Evolutionary conservation across 92 coral and sea anemone species (phyloP).

Genomic region (Epizoanthus illoricatus): DNA sequence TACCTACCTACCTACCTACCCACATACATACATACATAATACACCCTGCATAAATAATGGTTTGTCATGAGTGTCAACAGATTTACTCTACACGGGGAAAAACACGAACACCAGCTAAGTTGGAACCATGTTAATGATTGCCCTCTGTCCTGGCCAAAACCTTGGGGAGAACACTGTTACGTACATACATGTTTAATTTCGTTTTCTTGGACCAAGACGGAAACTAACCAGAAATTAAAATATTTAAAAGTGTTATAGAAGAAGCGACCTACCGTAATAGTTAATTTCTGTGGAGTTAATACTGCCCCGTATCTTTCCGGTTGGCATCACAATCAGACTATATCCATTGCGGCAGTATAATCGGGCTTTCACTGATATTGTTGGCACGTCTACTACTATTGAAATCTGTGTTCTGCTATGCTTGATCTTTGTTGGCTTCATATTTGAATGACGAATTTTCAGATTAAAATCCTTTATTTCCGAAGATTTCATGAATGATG

Average conservation of each 20-base stretch:
- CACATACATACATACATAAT: too few relatives aligned
- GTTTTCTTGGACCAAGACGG: too few relatives aligned
- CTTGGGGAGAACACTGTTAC: background rate
- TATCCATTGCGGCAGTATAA: conserved; percentile 19
- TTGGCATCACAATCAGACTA: conserved; percentile 31
- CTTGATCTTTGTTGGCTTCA: conserved; percentile 5
- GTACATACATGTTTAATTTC: background rate
- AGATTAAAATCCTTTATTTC: background rate
- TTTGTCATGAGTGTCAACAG: too few relatives aligned
- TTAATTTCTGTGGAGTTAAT: background rate
- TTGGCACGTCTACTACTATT: conserved; percentile 7
- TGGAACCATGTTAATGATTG: too few relatives aligned
- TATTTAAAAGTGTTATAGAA: background rate
- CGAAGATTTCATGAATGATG: background rate
- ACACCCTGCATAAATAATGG: too few relatives aligned
- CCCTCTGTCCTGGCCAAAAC: too few relatives aligned
- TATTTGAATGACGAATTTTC: background rate
- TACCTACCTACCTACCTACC: too few relatives aligned
- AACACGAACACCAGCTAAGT: too few relatives aligned
- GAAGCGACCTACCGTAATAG: conserved; percentile 16
- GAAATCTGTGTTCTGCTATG: background rate
- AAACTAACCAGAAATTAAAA: background rate
- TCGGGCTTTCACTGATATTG: conserved; percentile 15
- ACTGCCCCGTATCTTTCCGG: conserved; percentile 20
- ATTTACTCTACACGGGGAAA: too few relatives aligned